A percentile compares a stretch with the other conserved stretches of the same genome.
Evolutionary conservation across 2,888 invertebrate genomes (phyloP).

Genomic region (Hirtodrosophila histrioides): DNA sequence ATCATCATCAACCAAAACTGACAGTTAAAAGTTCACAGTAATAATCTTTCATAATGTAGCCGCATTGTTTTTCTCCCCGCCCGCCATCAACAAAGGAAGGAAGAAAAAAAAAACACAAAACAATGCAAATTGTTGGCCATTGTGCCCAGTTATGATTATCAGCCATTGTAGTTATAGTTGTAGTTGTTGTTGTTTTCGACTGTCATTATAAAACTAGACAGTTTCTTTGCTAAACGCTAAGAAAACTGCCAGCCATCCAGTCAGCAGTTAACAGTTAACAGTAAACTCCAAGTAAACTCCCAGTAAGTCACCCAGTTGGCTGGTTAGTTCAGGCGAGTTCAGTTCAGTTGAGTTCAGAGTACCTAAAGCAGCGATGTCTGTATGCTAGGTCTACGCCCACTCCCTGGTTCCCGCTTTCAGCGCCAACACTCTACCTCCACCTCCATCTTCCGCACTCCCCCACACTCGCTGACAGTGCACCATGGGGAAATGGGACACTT

Average conservation of each 20-base stretch:
- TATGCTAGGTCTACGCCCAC: slow-evolving; percentile 39
- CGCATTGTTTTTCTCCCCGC: slow-evolving; percentile 38
- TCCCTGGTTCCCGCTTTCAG: background rate
- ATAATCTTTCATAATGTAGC: slow-evolving; percentile 70
- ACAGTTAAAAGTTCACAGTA: slow-evolving; percentile 56
- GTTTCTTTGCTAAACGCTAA: slow-evolving; percentile 37
- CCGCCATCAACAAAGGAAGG: background rate
- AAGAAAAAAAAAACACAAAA: slow-evolving; percentile 18
- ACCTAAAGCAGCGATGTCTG: slow-evolving; percentile 51
- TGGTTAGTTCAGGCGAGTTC: slow-evolving; percentile 36
- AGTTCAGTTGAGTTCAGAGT: slow-evolving; percentile 63
- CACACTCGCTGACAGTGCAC: slow-evolving; percentile 16
- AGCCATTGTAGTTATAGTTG: slow-evolving; percentile 56
- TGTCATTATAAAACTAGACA: slow-evolving; percentile 45
- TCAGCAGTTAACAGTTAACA: slow-evolving; percentile 15
- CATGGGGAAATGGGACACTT: background rate
- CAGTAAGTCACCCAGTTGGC: slow-evolving; percentile 59
- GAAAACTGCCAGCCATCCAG: slow-evolving; percentile 30
- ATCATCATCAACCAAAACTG: slow-evolving; percentile 12
- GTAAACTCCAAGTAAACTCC: slow-evolving; percentile 22
- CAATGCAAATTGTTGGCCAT: slow-evolving; percentile 70
- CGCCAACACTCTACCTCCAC: background rate
- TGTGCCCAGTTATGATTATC: slow-evolving; percentile 75
- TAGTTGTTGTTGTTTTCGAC: slow-evolving; percentile 23
- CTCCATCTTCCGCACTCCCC: background rate